Conservation (phyloP, 2,797 vertebrate species). For the Simalia tracyae region DNA sequence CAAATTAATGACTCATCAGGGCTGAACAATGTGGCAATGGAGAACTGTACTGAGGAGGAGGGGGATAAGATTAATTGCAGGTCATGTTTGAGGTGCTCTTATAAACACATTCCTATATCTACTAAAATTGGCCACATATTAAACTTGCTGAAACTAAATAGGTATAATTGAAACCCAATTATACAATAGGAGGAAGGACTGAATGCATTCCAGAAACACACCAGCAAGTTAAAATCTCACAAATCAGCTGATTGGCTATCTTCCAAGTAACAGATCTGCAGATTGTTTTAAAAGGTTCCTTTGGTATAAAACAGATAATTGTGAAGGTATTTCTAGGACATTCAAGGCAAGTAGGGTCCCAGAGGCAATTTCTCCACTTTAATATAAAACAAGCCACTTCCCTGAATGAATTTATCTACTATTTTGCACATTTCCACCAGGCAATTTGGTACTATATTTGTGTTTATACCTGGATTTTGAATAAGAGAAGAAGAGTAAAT, state of each 20-base stretch:
- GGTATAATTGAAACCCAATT: neutral
- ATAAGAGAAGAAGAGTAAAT: neutral
- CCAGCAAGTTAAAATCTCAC: neutral
- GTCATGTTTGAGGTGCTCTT: neutral
- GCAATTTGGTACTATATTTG: neutral
- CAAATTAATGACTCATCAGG: neutral
- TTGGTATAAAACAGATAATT: too few species aligned
- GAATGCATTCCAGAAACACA: neutral
- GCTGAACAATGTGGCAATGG: neutral
- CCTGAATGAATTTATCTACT: neutral
- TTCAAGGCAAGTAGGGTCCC: neutral
- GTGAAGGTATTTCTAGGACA: neutral
- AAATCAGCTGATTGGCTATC: neutral
- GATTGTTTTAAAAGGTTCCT: neutral
- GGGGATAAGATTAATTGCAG: neutral
- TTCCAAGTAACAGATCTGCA: neutral
- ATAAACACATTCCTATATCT: neutral
- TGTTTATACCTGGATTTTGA: neutral
- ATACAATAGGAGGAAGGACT: neutral
- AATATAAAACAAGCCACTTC: neutral
- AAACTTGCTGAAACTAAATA: neutral
- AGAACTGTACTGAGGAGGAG: neutral
- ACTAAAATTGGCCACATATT: neutral
- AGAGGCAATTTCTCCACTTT: neutral
- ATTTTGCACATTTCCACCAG: too few species aligned